Evolutionary conservation across 2,797 vertebrate genomes (phyloP), one percentile per base, ranked within the genome.

Genomic region (Fratercula arctica): DNA sequence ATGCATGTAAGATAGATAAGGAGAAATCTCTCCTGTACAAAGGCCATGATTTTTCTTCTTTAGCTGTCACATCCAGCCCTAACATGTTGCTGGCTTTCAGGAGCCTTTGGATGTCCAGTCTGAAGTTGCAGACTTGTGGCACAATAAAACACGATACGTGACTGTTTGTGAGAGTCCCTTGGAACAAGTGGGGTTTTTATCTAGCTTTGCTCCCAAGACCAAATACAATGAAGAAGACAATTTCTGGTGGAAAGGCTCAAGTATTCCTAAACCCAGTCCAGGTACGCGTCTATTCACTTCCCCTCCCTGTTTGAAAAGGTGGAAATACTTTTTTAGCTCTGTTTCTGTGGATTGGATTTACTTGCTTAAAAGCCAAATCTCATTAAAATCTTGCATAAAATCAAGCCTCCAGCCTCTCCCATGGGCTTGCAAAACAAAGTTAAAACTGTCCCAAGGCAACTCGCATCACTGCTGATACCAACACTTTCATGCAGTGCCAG

Each of bases 1-100:
- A 59, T 5, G 29, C 16, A 43, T 3, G 2, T 37, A 61, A 77
- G 16, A 54, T 0, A 0, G 20, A 10, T 37, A 61, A 89, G 41
- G 48, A 74, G 56, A 67, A 86, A 45, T 41, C 9, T 66, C 5
- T 69, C 13, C 59, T 59, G 46, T 61, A 28, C 26, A 63, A n/a
- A 39, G 20, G 35, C 20, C 28, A 1, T 77, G 29, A 54, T 90
- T 84, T 89, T 43, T 77, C 15, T 45, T 85, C n/a, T 51, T 64
- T 11, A 51, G 16, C 35, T 48, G 3, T 29, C 50, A 41, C 78
- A 21, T n/a, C 16, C 8, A 48, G n/a, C 35, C 25, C 6, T 67
- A 53, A 74, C 5, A 5, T 19, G 13, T 20, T 76, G 9, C 24
- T 80, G 53, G 10, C 19, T 14, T 80, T 79, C n/a, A 73, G 56